Base-by-base conservation (phyloP, 2,797 vertebrate species). In the Phataginus tricuspis region DNA sequence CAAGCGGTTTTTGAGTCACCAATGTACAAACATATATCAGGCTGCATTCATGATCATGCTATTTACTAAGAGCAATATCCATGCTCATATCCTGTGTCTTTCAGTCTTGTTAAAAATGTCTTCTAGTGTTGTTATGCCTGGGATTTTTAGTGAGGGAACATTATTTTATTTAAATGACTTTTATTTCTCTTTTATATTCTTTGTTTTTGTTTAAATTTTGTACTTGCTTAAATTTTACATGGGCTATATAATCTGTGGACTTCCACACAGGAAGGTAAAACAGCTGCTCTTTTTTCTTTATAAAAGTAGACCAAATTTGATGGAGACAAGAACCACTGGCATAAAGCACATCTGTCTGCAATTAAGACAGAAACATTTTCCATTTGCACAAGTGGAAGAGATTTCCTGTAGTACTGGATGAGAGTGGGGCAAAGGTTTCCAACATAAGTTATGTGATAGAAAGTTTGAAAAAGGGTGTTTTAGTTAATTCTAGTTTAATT, bases 321-420 rank as follows among this genome's bases (percentile, higher is more conserved):
- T 68, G 7, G 37, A 75, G 83, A 96, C 5, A 72, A 91, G 59
- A 69, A 49, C 34, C 18, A 75, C 0, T 86, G 82, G n/a, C 63
- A 75, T 25, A 86, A 86, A 95, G 74, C 57, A 88, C 64, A 78
- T 83, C 25, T 66, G 34, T 79, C 37, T 51, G 23, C 21, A 77
- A 90, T 85, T 96, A 27, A 64, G 72, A 96, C 13, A 61, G 79
- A 96, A 72, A 85, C 42, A 86, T 89, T 95, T 96, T 86, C 68
- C 66, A 63, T 94, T 95, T 84, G 39, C 51, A 69, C 27, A 80
- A 83, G 80, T 31, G 91, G 61, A 78, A 80, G 64, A 11, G 45
- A 89, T 75, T 79, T 87, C 57, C 68, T 90, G 27, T 74, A 59
- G 19, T 57, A 66, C 34, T 53, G 42, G 53, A 68, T 86, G 77